A percentile compares a stretch with the other conserved stretches of the same genome.
Conservation (phyloP, 2,113 vertebrate genomes). For the Elachura formosa region DNA sequence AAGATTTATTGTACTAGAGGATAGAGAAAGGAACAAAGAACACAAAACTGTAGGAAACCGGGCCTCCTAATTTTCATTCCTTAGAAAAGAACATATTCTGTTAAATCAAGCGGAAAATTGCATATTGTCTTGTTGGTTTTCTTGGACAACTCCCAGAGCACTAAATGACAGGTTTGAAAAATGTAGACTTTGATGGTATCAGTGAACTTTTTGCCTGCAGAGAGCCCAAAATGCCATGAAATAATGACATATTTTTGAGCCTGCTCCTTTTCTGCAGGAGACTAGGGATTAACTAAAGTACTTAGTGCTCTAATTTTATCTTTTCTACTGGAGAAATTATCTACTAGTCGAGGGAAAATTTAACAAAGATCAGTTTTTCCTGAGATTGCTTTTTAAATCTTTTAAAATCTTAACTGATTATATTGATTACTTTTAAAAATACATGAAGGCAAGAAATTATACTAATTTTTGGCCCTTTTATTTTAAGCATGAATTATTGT, state of each 20-base stretch:
- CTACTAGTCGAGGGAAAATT: background rate
- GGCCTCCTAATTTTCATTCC: slow-evolving; percentile 44
- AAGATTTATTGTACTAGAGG: slow-evolving; percentile 2
- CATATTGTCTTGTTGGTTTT: slow-evolving; percentile 40
- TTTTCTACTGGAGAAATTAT: background rate
- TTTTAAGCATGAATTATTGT: background rate
- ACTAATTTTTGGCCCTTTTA: background rate
- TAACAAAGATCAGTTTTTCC: background rate
- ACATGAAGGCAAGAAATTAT: fast-evolving
- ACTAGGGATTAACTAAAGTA: background rate
- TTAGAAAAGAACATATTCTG: slow-evolving; percentile 34
- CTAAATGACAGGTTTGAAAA: slow-evolving; percentile 33
- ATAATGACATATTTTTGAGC: background rate
- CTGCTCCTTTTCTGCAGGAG: background rate
- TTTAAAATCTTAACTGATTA: background rate
- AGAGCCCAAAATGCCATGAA: background rate
- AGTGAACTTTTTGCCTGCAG: background rate
- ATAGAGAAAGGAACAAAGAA: slow-evolving; percentile 6
- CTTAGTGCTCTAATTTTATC: background rate
- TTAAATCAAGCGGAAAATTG: slow-evolving; percentile 49
- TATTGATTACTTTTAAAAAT: background rate
- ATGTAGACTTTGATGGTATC: background rate
- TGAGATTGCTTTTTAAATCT: background rate
- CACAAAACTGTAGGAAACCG: slow-evolving; percentile 13
- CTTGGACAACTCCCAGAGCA: slow-evolving; percentile 12